Evolutionary conservation across 2,888 invertebrate genomes (phyloP).

Genomic region (Clepsis dumicolana): DNA sequence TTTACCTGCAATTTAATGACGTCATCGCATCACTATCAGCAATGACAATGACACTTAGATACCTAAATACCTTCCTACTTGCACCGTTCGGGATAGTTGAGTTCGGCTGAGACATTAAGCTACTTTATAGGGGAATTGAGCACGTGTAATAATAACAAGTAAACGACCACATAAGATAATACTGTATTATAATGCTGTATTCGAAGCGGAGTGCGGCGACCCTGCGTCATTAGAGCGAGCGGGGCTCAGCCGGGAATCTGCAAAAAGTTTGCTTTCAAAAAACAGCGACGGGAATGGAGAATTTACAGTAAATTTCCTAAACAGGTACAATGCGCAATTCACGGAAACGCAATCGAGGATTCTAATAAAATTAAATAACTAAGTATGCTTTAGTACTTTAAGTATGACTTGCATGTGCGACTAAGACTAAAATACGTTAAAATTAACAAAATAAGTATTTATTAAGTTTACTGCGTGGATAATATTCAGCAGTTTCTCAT

Average conservation of each 20-base stretch:
- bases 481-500: no score
- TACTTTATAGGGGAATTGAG: background rate
- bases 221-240: constrained; percentile 51
- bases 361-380: background rate
- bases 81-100: no score
- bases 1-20: no score
- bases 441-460: no score
- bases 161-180: constrained; percentile 51
- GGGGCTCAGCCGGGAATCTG: constrained; percentile 51
- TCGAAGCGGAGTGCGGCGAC: constrained; percentile 51
- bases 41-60: no score
- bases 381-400: no score
- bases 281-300: constrained; percentile 53
- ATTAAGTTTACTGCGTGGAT: no score
- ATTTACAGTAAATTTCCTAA: background rate
- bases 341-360: background rate
- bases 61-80: no score
- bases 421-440: no score
- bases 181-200: constrained; percentile 53
- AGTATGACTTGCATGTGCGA: no score
- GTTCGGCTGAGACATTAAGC: no score
- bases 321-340: background rate
- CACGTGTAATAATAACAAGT: constrained; percentile 8
- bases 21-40: no score
- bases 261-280: constrained; percentile 65